These are phyloP conservation scores for Hydra vulgaris DNA, from an alignment of 30 jellyfish, hydroid and myxozoan species.

Conservation along the genomic window DNA sequence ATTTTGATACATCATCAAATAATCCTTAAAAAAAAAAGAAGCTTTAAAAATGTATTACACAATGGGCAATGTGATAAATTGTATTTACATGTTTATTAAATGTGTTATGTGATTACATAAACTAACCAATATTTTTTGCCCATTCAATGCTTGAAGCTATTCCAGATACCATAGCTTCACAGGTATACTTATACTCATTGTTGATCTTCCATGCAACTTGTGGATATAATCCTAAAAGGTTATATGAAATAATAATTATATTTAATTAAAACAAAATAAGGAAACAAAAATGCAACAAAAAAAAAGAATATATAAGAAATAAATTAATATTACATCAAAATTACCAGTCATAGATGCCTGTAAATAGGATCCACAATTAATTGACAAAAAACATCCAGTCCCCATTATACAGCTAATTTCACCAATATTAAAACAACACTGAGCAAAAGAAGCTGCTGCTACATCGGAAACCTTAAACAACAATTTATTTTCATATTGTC, in stretches of 20 bases:
- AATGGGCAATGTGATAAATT: too few relatives aligned
- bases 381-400: conserved; percentile 79
- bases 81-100: too few relatives aligned
- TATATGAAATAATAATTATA: neutral
- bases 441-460: conserved; percentile 78
- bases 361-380: conserved; percentile 56
- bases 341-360: conserved; percentile 54
- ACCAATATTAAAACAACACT: conserved; percentile 66
- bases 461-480: conserved; percentile 54
- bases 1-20: conserved; percentile 42
- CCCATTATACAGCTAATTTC: conserved; percentile 62
- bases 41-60: neutral
- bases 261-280: too few relatives aligned
- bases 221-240: conserved; percentile 67
- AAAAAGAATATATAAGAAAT: neutral
- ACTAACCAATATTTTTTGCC: conserved; percentile 47
- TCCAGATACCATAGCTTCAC: conserved; percentile 68
- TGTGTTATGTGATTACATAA: too few relatives aligned
- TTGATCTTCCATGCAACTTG: conserved; percentile 76
- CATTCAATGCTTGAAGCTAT: conserved; percentile 67
- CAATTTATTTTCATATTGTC: neutral
- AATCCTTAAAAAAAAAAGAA: conserved; percentile 9
- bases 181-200: conserved; percentile 45
- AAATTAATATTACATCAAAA: neutral
- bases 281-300: too few relatives aligned